Evolutionary conservation across 2,888 invertebrate genomes (phyloP), one percentile per base, ranked within the genome.

Genomic region (Resseliella maxima): DNA sequence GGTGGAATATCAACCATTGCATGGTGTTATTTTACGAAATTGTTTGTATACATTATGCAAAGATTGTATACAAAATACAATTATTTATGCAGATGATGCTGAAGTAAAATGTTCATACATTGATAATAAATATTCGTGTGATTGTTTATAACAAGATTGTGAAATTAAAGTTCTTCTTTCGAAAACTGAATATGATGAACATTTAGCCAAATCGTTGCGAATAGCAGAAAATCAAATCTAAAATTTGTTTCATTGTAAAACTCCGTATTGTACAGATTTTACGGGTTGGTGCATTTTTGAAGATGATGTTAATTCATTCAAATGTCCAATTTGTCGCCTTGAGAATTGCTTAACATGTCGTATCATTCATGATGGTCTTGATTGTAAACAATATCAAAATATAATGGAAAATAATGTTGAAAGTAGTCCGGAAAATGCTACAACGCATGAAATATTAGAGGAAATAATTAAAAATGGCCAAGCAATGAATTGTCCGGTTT

Each of bases 271-370:
- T 90, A 93, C 92, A 85, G n/a, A n/a, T n/a, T n/a, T n/a, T n/a
- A n/a, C n/a, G n/a, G 97, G 97, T 3, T 98, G 97, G 97, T 97
- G 97, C 89, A 94, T 96, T 88, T 96, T 95, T 89, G 97, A 97
- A 88, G 96, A 97, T 88, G 95, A 95, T 88, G 96, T 97, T 85
- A 95, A 95, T 90, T 93, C 94, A 88, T 98, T 97, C 90, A 92
- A 93, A 50, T 98, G 98, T 89, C 96, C 96, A 0, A 96, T 97
- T 38, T 98, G 98, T 90, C 92, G 93, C 87, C 93, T 92, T 87
- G 93, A 92, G 86, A 98, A 97, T 91, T 98, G 98, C 90, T 93
- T 98, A 87, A 95, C 95, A 0, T 98, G 97, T 91, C 95, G 96
- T 94, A 96, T 96, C 21, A 95, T 96, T 88, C 96, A 97, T 89